Percentiles rank a stretch among this genome's conserved stretches.
Evolutionary conservation across 2,797 vertebrate species (phyloP).

Genomic region (Cottoperca gobio): DNA sequence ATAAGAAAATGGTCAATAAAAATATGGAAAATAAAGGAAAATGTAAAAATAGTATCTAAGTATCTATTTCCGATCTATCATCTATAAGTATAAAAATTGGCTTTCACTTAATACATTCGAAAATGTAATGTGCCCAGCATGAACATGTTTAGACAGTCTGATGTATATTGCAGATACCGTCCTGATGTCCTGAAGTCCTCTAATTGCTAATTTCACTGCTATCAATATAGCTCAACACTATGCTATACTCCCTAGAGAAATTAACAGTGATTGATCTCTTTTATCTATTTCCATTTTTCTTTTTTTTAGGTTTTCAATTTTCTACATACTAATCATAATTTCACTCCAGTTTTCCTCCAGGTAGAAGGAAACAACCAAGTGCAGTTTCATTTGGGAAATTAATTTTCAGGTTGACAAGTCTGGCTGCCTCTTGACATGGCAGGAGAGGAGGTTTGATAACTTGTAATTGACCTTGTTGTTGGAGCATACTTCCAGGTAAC

Average conservation of each 20-base stretch:
- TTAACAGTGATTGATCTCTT: slow-evolving; percentile 60
- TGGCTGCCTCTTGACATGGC: slow-evolving; percentile 37
- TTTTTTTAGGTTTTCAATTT: slow-evolving; percentile 11
- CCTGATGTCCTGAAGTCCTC: not conserved
- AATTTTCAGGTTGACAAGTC: slow-evolving; percentile 41
- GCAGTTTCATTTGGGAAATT: slow-evolving; percentile 51
- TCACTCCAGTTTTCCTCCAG: slow-evolving; percentile 25
- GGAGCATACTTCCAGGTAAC: slow-evolving; percentile 14
- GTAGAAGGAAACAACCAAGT: slow-evolving; percentile 44
- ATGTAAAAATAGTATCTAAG: too few species aligned
- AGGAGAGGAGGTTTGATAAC: slow-evolving; percentile 10
- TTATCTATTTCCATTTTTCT: slow-evolving; percentile 35
- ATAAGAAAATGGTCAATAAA: too few species aligned
- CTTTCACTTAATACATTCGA: not conserved
- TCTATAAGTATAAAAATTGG: too few species aligned
- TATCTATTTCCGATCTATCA: too few species aligned
- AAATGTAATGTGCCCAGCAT: not conserved
- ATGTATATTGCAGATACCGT: slow-evolving; percentile 8
- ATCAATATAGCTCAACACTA: slow-evolving; percentile 23
- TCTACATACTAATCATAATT: slow-evolving; percentile 43
- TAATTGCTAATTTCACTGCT: slow-evolving; percentile 45
- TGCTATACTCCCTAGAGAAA: slow-evolving; percentile 54
- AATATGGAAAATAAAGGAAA: too few species aligned
- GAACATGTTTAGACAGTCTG: not conserved
- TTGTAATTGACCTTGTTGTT: slow-evolving; percentile 53